phyloP scores from a whole-genome alignment of 2,888 invertebrate species.

The Unio pictorum region DNA sequence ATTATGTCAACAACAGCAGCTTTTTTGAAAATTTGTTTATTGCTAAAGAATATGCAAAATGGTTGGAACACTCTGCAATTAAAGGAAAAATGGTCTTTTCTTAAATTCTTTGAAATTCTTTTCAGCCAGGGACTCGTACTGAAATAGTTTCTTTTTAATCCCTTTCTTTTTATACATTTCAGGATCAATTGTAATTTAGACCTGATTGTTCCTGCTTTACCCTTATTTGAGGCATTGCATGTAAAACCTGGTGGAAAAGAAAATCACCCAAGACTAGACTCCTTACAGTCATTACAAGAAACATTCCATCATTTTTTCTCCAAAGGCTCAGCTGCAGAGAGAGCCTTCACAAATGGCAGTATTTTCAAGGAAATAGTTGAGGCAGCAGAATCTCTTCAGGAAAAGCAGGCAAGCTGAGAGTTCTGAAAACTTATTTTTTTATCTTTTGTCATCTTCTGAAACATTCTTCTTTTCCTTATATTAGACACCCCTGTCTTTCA shows the following conservation, averaged over 20 bases:
- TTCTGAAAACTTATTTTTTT: too few relatives aligned
- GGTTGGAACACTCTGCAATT: too few relatives aligned
- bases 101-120: too few relatives aligned
- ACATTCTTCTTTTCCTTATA: not conserved
- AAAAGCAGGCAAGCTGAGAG: constrained; percentile 38
- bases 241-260: constrained; percentile 53
- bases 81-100: too few relatives aligned
- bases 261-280: constrained; percentile 58
- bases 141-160: too few relatives aligned
- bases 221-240: constrained; percentile 65
- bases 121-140: too few relatives aligned
- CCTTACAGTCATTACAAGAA: constrained; percentile 69
- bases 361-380: constrained; percentile 47
- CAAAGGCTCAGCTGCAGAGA: constrained; percentile 72
- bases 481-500: too few relatives aligned
- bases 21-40: too few relatives aligned
- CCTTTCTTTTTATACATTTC: constrained; percentile 18
- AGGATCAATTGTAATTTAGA: constrained; percentile 72
- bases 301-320: constrained; percentile 71
- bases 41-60: too few relatives aligned
- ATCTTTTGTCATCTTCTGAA: too few relatives aligned
- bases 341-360: constrained; percentile 55
- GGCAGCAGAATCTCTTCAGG: constrained; percentile 40
- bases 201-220: constrained; percentile 71
- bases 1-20: too few relatives aligned